These are phyloP conservation scores for Hippolais icterina DNA, from an alignment of 2,113 vertebrate genomes.

Conservation along the genomic window DNA sequence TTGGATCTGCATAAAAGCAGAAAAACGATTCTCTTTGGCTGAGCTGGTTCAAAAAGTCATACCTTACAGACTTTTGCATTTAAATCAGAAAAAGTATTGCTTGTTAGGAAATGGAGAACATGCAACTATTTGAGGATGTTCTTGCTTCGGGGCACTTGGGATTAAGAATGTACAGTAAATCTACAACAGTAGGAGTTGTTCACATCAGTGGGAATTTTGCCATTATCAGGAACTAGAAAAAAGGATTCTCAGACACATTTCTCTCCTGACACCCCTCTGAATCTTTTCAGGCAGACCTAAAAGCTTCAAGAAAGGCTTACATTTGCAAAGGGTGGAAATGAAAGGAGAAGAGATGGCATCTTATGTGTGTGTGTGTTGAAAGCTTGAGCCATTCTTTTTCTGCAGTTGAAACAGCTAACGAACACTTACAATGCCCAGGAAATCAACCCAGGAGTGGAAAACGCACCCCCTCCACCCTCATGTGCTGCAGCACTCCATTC, in stretches of 20 bases:
- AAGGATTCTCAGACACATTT: background rate
- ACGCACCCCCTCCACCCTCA: background rate
- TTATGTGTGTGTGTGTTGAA: accelerated
- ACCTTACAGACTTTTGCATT: background rate
- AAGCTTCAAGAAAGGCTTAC: background rate
- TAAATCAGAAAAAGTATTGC: background rate
- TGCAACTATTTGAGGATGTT: background rate
- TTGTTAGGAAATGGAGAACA: slow-evolving; percentile 20
- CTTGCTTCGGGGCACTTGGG: background rate
- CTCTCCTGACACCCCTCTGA: background rate
- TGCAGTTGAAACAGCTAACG: background rate
- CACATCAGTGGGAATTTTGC: background rate
- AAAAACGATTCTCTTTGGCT: background rate
- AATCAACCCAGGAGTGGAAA: background rate
- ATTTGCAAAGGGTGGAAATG: background rate
- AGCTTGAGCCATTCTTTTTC: background rate
- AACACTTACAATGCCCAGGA: background rate
- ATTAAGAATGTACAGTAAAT: background rate
- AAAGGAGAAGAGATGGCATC: background rate
- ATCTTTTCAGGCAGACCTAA: background rate
- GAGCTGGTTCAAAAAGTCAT: background rate
- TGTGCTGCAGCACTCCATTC: background rate
- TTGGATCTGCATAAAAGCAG: slow-evolving; percentile 5
- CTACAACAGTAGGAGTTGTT: background rate
- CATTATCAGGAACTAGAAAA: background rate